These are phyloP conservation scores for Tychaedon coryphoeus DNA, from an alignment of 2,113 vertebrate species.

Conservation along the genomic window DNA sequence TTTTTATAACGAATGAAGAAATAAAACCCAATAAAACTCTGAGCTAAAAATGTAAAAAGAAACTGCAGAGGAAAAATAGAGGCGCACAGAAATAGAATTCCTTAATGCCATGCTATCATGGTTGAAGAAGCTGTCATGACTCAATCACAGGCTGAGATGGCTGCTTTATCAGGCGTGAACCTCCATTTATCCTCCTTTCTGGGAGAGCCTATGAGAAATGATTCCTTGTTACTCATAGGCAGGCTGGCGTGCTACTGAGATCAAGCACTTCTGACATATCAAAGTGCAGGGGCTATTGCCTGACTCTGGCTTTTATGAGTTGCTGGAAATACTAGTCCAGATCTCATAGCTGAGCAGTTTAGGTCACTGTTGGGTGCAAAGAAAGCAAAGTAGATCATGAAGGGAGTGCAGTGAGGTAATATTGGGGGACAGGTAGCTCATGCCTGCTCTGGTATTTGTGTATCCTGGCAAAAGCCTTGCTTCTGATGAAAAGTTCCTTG, in stretches of 20 bases:
- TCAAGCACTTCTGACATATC: neutral
- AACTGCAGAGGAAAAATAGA: neutral
- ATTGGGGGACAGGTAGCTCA: neutral
- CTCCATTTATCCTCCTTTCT: slow-evolving; percentile 32
- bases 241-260: neutral
- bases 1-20: neutral
- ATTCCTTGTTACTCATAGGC: neutral
- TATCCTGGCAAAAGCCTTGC: neutral
- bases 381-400: neutral
- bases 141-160: slow-evolving; percentile 36
- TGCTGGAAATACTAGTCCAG: neutral
- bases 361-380: neutral
- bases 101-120: slow-evolving; percentile 21
- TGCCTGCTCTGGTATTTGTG: neutral
- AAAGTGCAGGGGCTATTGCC: neutral
- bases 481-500: neutral
- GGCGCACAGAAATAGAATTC: neutral
- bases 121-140: neutral
- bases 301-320: neutral
- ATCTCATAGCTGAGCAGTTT: neutral
- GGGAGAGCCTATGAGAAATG: slow-evolving; percentile 7
- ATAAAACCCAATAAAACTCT: neutral
- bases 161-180: slow-evolving; percentile 30
- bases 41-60: neutral
- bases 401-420: neutral